Evolutionary conservation across 1,140 invertebrate genomes (phyloP).

Genomic region (Hirudo medicinalis): DNA sequence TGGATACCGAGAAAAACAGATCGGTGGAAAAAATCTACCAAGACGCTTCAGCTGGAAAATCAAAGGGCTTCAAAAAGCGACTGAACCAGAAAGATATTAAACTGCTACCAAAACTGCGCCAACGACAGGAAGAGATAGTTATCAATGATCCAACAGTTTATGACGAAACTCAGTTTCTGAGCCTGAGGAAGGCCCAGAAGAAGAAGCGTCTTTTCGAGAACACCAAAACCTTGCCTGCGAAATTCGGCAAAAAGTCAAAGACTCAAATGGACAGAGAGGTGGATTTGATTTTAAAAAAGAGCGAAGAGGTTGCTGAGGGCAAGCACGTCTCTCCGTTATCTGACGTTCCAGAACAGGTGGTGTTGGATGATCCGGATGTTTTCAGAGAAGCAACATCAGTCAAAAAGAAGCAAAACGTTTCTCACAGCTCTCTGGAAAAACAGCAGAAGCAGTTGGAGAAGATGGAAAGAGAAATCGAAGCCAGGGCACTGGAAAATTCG

Average conservation of each 20-base stretch:
- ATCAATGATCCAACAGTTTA: conserved; percentile 2
- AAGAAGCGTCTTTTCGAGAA: not conserved
- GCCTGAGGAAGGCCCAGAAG: not conserved
- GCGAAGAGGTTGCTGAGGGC: not conserved
- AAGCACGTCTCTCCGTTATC: not conserved
- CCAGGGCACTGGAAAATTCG: not conserved
- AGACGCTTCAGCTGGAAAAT: not conserved
- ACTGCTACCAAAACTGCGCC: not conserved
- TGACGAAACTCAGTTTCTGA: not conserved
- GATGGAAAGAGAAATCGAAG: not conserved
- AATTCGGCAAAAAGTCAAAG: not conserved
- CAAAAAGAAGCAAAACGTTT: conserved; percentile 2
- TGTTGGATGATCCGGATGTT: not conserved
- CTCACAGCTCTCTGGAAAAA: not conserved
- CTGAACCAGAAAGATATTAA: not conserved
- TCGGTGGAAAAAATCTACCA: not conserved
- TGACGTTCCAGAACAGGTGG: not conserved
- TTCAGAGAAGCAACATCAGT: not conserved
- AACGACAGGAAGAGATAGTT: not conserved
- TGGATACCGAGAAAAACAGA: not conserved
- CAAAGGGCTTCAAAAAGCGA: not conserved
- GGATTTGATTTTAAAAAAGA: conserved; percentile 4
- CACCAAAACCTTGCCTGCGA: conserved; percentile 1
- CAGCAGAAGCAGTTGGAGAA: not conserved
- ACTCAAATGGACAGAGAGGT: not conserved